Conservation (phyloP, 1,140 invertebrate genomes). For the Pseudomyrmex dendroicus region DNA sequence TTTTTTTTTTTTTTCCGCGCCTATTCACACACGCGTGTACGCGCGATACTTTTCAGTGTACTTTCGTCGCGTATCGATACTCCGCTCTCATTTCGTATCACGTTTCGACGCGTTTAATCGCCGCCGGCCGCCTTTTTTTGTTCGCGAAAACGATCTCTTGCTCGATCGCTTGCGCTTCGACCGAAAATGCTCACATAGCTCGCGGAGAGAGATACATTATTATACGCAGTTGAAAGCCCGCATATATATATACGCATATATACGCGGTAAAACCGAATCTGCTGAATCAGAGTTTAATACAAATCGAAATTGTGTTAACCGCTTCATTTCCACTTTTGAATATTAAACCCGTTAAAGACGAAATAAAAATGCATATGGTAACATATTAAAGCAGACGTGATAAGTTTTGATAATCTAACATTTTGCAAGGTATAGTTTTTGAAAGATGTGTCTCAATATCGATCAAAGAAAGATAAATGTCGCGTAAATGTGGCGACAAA, state of each 20-base stretch:
- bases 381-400: background rate
- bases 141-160: constrained; percentile 7
- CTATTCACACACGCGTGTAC: constrained; percentile 22
- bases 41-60: background rate
- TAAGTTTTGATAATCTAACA: background rate
- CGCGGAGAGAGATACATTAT: constrained; percentile 41
- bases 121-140: constrained; percentile 48
- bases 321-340: constrained; percentile 39
- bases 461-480: no score
- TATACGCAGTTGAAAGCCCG: constrained; percentile 16
- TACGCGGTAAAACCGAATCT: constrained; percentile 14
- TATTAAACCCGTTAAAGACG: constrained; percentile 24
- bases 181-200: constrained; percentile 20
- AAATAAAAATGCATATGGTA: background rate
- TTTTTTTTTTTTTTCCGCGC: background rate
- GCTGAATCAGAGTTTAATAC: constrained; percentile 31
- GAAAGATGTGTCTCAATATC: no score
- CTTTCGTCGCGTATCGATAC: constrained; percentile 38
- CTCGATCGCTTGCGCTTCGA: background rate
- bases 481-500: no score
- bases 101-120: constrained; percentile 45
- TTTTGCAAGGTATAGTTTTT: no score
- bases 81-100: constrained; percentile 27
- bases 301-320: constrained; percentile 10
- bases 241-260: background rate